Percentiles rank a stretch among this genome's conserved stretches.
These are phyloP conservation scores for Drosophila subobscura DNA, from an alignment of 1,140 invertebrate species.

Conservation along the genomic window DNA sequence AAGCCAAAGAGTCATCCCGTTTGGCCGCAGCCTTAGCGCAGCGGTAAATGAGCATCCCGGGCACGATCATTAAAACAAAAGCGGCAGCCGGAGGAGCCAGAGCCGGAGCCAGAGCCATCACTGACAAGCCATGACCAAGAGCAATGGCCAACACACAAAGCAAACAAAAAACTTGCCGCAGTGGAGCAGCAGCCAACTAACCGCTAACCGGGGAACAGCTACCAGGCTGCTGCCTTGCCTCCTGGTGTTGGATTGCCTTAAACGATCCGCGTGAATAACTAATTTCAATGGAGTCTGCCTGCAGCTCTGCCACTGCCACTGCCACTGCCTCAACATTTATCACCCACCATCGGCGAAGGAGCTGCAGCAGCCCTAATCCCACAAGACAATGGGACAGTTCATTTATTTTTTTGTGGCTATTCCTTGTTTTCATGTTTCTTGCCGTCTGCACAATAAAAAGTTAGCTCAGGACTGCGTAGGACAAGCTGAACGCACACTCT, in stretches of 20 bases:
- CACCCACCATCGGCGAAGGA: constrained; percentile 70
- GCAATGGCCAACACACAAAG: constrained; percentile 42
- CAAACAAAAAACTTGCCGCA: constrained; percentile 30
- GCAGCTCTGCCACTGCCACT: constrained; percentile 45
- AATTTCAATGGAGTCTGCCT: constrained; percentile 77
- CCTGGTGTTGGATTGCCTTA: constrained; percentile 81
- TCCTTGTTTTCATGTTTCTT: constrained; percentile 9
- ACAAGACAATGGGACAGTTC: constrained; percentile 38
- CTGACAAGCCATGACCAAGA: constrained; percentile 80
- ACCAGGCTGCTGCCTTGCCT: constrained; percentile 44
- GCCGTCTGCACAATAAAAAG: constrained; percentile 44
- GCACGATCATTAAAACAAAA: constrained; percentile 82
- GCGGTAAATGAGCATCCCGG: constrained; percentile 68
- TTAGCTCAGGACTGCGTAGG: constrained; percentile 43
- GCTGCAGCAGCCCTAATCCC: constrained; percentile 46
- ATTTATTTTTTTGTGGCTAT: constrained; percentile 41
- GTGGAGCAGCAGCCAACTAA: constrained; percentile 20
- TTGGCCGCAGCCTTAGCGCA: constrained; percentile 40
- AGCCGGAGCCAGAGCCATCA: constrained; percentile 63
- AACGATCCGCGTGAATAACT: constrained; percentile 82
- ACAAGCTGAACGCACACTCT: constrained; percentile 35
- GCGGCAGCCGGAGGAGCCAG: constrained; percentile 58
- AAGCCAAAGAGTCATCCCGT: constrained; percentile 73
- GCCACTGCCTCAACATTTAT: constrained; percentile 70
- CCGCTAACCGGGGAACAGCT: constrained; percentile 12